Evolutionary conservation across 2,888 invertebrate genomes (phyloP).

Genomic region (Harpalus rubripes): DNA sequence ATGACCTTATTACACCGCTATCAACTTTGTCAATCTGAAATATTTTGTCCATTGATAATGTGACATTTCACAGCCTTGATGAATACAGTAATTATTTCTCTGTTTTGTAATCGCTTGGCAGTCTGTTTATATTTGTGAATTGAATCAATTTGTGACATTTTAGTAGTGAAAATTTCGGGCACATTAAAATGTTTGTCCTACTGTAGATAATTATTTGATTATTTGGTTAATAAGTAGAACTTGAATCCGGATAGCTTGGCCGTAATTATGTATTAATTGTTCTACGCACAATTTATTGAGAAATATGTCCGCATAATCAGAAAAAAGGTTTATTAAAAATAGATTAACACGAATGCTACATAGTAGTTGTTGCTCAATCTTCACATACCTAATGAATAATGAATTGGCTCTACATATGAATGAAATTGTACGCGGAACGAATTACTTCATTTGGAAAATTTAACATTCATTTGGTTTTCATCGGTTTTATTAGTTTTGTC

Average conservation of each 20-base stretch:
- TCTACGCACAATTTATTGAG: not conserved
- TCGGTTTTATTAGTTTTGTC: too few species aligned
- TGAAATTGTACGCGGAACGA: not conserved
- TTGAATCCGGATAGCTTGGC: not conserved
- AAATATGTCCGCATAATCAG: not conserved
- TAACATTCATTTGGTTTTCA: not conserved
- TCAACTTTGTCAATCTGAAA: constrained; percentile 52
- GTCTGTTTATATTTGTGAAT: not conserved
- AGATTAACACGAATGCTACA: not conserved
- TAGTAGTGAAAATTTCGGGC: not conserved
- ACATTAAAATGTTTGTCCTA: not conserved
- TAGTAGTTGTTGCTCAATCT: not conserved
- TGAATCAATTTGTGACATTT: not conserved
- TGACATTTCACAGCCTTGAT: constrained; percentile 29
- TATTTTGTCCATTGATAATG: constrained; percentile 17
- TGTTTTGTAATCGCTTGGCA: not conserved
- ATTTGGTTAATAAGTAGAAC: not conserved
- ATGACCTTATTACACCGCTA: constrained; percentile 45
- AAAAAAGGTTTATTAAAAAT: not conserved
- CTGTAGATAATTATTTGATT: not conserved
- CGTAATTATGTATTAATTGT: not conserved
- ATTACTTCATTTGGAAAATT: not conserved
- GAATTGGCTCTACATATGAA: not conserved
- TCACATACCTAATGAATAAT: not conserved
- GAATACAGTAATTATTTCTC: not conserved